A percentile compares a stretch with the other conserved stretches of the same genome.
phyloP scores from a whole-genome alignment of 2,888 invertebrate species.

The Lasius platythorax region DNA sequence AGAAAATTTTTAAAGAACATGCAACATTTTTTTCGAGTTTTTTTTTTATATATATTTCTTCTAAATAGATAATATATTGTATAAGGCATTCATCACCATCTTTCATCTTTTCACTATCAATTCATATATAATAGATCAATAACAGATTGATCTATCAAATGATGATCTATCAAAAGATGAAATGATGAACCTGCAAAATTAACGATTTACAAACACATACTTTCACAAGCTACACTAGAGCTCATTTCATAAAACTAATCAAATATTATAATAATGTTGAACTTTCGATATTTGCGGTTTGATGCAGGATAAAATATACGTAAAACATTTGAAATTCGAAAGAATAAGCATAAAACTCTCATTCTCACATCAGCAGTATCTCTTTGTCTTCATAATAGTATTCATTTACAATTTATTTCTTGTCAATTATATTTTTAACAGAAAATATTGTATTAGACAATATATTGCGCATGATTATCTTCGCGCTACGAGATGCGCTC shows the following conservation, averaged over 20 bases:
- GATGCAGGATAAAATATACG: not conserved
- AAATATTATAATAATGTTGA: not conserved
- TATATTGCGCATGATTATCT: not conserved
- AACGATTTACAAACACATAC: not conserved
- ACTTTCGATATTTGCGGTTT: not conserved
- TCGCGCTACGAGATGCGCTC: not conserved
- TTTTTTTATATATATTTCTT: not conserved
- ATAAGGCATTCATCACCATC: not conserved
- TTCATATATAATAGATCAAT: not conserved
- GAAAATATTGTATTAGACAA: not conserved
- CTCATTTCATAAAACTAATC: not conserved
- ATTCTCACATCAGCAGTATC: not conserved
- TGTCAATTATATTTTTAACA: not conserved
- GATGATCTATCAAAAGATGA: no score
- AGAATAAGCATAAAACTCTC: not conserved
- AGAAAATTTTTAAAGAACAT: not conserved
- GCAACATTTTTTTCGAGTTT: not conserved
- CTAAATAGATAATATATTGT: not conserved
- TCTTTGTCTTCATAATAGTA: not conserved
- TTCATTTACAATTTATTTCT: not conserved
- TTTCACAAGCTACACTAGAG: not conserved
- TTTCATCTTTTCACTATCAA: not conserved
- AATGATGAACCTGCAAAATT: not conserved
- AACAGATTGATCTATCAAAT: not conserved
- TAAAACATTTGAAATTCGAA: not conserved